These are phyloP conservation scores for Ochlodes sylvanus DNA, from an alignment of 2,888 invertebrate species.

Conservation along the genomic window DNA sequence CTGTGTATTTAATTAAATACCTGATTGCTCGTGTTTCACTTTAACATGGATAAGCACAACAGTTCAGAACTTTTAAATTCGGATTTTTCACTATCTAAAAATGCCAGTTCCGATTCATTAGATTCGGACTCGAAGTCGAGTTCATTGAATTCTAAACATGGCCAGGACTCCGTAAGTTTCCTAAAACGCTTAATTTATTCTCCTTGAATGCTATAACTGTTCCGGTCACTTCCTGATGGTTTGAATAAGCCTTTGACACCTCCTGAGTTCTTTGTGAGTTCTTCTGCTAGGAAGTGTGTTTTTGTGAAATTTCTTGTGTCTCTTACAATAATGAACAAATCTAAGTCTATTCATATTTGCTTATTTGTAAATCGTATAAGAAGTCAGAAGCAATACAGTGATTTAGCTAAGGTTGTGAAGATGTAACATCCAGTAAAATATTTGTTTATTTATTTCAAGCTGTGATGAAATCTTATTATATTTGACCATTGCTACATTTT, in stretches of 20 bases:
- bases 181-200: constrained; percentile 80
- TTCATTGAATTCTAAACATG: constrained; percentile 93
- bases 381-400: constrained; percentile 63
- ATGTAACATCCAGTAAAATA: neutral
- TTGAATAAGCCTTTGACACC: constrained; percentile 43
- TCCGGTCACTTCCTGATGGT: constrained; percentile 65
- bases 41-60: constrained; percentile 86
- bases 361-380: constrained; percentile 73
- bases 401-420: constrained; percentile 66
- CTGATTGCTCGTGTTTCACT: neutral
- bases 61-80: constrained; percentile 87
- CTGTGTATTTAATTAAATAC: neutral
- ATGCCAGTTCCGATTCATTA: constrained; percentile 92
- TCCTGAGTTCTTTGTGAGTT: constrained; percentile 28
- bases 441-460: neutral
- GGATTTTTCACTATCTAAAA: constrained; percentile 88
- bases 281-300: constrained; percentile 32
- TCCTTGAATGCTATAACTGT: constrained; percentile 62
- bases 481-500: no score
- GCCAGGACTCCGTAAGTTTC: constrained; percentile 91
- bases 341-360: constrained; percentile 68
- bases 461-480: no score
- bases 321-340: constrained; percentile 58
- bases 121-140: constrained; percentile 94
- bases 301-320: constrained; percentile 23